These are phyloP conservation scores for Isoperla grammatica DNA, from an alignment of 2,888 invertebrate species.

Conservation along the genomic window DNA sequence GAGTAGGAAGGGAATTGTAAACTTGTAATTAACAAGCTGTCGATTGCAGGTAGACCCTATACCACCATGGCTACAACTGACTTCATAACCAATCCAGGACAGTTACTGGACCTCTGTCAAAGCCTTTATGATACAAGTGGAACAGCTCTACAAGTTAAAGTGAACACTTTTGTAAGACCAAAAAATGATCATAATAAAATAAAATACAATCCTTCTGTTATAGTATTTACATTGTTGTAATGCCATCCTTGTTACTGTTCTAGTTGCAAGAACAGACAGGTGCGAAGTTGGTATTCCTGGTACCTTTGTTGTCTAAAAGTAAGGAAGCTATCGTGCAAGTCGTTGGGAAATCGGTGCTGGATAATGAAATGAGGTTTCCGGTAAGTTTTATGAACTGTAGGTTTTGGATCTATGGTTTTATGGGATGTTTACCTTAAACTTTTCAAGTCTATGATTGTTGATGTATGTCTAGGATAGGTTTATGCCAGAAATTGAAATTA, in stretches of 20 bases:
- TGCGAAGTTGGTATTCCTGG: slow-evolving; percentile 49
- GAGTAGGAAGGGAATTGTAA: no score
- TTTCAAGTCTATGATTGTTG: no score
- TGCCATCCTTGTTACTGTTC: slow-evolving; percentile 14
- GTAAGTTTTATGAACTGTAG: slow-evolving; percentile 40
- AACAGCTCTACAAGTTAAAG: slow-evolving; percentile 50
- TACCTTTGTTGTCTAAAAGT: slow-evolving; percentile 49
- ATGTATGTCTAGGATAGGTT: no score
- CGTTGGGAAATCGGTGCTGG: slow-evolving; percentile 48
- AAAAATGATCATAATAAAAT: neutral
- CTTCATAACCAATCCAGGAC: slow-evolving; percentile 50
- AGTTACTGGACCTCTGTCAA: slow-evolving; percentile 51
- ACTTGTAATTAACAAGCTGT: no score
- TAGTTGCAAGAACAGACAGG: slow-evolving; percentile 49
- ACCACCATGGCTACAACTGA: no score
- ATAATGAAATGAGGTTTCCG: slow-evolving; percentile 48
- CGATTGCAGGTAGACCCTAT: no score
- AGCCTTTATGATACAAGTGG: slow-evolving; percentile 48
- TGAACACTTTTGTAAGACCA: slow-evolving; percentile 55
- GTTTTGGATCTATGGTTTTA: neutral
- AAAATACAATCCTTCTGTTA: neutral
- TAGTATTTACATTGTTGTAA: slow-evolving; percentile 7
- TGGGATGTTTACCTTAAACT: no score
- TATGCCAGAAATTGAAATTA: no score
- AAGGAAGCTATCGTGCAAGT: slow-evolving; percentile 58